These are phyloP conservation scores for Erythrolamprus reginae DNA, from an alignment of 2,113 vertebrate genomes.

Conservation along the genomic window DNA sequence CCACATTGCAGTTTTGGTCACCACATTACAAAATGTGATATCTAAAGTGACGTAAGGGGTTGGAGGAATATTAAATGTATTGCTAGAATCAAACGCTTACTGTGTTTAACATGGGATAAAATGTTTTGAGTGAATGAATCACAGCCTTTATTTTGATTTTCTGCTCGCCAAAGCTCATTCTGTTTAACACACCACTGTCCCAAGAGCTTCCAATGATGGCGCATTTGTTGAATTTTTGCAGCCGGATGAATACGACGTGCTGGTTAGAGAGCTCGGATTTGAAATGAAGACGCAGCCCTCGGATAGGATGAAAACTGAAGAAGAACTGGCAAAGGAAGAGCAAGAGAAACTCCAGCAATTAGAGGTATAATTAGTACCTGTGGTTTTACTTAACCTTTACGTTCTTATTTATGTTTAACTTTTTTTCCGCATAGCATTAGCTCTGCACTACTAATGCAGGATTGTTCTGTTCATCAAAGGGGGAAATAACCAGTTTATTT, in stretches of 20 bases:
- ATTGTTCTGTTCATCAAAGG: not conserved
- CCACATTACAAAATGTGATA: too few relatives aligned
- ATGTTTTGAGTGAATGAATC: not conserved
- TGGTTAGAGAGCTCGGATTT: slow-evolving; percentile 92
- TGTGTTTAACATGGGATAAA: not conserved
- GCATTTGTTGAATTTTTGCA: slow-evolving; percentile 42
- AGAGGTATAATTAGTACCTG: slow-evolving; percentile 72
- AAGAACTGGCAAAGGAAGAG: slow-evolving; percentile 85
- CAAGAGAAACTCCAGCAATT: slow-evolving; percentile 77
- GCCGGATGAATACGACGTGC: slow-evolving; percentile 89
- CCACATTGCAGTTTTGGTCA: too few relatives aligned
- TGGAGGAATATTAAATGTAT: not conserved
- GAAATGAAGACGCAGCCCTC: slow-evolving; percentile 96
- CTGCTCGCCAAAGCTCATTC: not conserved
- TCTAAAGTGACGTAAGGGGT: not conserved
- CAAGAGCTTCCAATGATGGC: not conserved
- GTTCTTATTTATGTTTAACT: not conserved
- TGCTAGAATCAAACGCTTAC: not conserved
- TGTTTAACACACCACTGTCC: not conserved
- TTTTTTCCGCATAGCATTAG: not conserved
- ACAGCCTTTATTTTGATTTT: not conserved
- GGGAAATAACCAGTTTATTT: not conserved
- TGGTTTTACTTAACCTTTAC: not conserved
- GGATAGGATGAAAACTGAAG: slow-evolving; percentile 85
- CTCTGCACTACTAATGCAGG: not conserved